Base-by-base conservation (phyloP, 1,140 invertebrate genomes). In the Drosophila carrolli region DNA sequence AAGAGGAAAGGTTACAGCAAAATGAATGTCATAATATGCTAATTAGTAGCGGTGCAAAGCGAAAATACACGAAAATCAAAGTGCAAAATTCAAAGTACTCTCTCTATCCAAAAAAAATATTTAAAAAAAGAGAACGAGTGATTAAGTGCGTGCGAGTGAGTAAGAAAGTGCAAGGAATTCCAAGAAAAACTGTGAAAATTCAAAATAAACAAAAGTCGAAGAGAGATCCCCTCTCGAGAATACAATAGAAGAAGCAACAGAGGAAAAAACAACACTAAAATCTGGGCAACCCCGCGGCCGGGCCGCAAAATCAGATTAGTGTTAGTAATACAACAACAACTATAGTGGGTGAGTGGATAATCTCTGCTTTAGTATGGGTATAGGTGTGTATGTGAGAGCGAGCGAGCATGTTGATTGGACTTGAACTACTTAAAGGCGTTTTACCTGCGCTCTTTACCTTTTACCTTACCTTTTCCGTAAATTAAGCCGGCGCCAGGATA, bases 401-500 rank as follows among this genome's bases (percentile, higher is more conserved):
- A 43, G 46, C 16, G 37, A 9, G 19, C 37, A 32, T 19, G 19
- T 9, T 14, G 38, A 11, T 68, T 82, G 75, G 83, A 88, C 83
- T 86, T 86, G 75, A 88, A 88, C 78, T 88, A 83, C 75, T 66
- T 63, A 44, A 48, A 54, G 55, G 46, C 55, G 46, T 62, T 79
- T 60, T 88, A 81, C 85, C 85, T 63, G 60, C 55, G 16, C 38
- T 63, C 29, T 8, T 32, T 8, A 32, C 29, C 29, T 32, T 32
- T 14, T n/a, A 58, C 9, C 59, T 40, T 62, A 59, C 43, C 60
- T 27, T 43, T 61, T 44, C 35, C 60, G 82, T 85, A 85, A 89
- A 88, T 90, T 89, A 89, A 84, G 85, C 81, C 84, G 84, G 84
- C 84, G 84, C 84, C 84, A 89, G 84, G 85, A 89, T 90, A 89